These are phyloP conservation scores for Sarcophaga rosellei DNA, from an alignment of 2,888 invertebrate genomes.

Conservation along the genomic window DNA sequence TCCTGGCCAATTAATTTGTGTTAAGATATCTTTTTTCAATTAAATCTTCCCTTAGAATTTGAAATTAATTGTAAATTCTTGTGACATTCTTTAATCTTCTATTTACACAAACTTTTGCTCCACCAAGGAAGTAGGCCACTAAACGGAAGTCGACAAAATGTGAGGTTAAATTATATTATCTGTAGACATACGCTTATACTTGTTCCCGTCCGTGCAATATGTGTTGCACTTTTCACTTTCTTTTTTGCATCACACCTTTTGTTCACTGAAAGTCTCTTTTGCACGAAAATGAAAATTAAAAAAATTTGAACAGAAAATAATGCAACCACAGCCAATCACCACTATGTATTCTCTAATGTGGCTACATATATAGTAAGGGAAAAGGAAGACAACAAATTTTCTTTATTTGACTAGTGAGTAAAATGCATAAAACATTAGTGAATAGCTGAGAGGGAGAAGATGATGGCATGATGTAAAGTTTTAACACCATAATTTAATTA, in stretches of 20 bases:
- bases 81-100: no score
- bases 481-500: slow-evolving; percentile 43
- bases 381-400: slow-evolving; percentile 56
- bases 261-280: no score
- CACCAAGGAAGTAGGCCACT: slow-evolving; percentile 46
- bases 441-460: no score
- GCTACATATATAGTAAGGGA: slow-evolving; percentile 20
- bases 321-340: slow-evolving; percentile 15
- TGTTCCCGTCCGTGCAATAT: no score
- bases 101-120: no score
- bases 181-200: neutral
- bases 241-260: no score
- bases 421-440: neutral
- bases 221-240: no score
- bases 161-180: slow-evolving; percentile 53
- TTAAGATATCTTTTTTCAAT: no score
- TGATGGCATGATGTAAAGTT: neutral
- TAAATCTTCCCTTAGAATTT: no score
- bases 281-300: neutral
- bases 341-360: slow-evolving; percentile 2
- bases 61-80: no score
- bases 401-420: neutral
- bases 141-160: slow-evolving; percentile 44
- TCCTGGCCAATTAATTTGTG: no score
- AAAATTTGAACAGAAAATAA: slow-evolving; percentile 12